Base-by-base conservation (phyloP, 2,797 vertebrate species). In the Helarctos malayanus region DNA sequence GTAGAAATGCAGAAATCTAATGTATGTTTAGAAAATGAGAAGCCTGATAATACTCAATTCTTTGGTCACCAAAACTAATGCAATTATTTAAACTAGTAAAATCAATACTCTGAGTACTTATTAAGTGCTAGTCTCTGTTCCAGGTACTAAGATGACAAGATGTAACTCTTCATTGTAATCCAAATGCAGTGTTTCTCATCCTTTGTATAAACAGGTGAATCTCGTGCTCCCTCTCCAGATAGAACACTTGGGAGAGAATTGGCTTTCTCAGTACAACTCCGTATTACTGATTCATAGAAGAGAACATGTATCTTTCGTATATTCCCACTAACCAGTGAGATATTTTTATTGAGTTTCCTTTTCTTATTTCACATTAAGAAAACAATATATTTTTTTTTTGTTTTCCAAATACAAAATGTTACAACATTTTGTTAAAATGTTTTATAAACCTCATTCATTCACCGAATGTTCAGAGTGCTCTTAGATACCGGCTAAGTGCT, bases 11-110 rank as follows among this genome's bases (percentile, higher is more conserved):
- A 90, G 54, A 92, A 86, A 81, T 59, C 54, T 71, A 27, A 78
- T 25, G 21, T 52, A 45, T 71, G 12, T n/a, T 93, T 96, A 81
- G 57, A 73, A 95, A 97, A 80, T 63, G 32, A 87, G 57, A 93
- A 65, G 14, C 11, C 38, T 63, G 82, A 59, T 54, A 32, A 69
- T 59, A 25, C 19, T 78, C 56, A 95, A 79, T 73, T 86, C 52
- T 82, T 91, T 57, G 18, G 14, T 45, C 29, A 73, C 68, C 73
- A 91, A 52, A 93, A 86, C 32, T 21, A 94, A 80, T 5, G 54
- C 41, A 69, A 12, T 63, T 54, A 45, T 90, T 79, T 45, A 52
- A 12, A 69, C 54, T 92, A 82, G n/a, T 23, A 75, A 79, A 79
- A 19, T 52, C 73, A 59, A 16, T 68, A 56, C 0, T 63, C 65